phyloP scores from a whole-genome alignment of 2,888 invertebrate genomes.

The Dyspetes luteomarginatus region DNA sequence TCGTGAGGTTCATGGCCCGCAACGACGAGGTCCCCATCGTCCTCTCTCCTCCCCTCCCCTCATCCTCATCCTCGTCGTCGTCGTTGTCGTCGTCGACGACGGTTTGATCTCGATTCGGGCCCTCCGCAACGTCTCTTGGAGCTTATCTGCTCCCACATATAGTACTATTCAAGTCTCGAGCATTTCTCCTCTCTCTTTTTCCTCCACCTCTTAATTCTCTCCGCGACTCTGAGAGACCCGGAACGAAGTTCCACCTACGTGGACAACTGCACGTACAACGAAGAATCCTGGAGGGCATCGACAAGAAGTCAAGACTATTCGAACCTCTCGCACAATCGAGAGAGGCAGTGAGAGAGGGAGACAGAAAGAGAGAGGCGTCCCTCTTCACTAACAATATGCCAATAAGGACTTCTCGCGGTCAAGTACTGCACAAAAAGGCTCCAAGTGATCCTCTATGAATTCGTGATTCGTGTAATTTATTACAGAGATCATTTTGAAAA shows the following conservation, averaged over 20 bases:
- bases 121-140: slow-evolving; percentile 29
- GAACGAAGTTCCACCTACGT: slow-evolving; percentile 25
- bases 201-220: neutral
- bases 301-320: slow-evolving; percentile 15
- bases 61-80: slow-evolving; percentile 11
- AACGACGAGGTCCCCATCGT: slow-evolving; percentile 42
- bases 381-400: no score
- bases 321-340: slow-evolving; percentile 18
- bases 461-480: no score
- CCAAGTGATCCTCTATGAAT: no score
- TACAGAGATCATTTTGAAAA: no score
- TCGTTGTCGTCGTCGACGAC: slow-evolving; percentile 49
- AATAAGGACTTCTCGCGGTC: no score
- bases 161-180: neutral
- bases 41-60: slow-evolving; percentile 10
- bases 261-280: neutral
- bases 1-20: slow-evolving; percentile 57
- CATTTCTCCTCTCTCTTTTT: slow-evolving; percentile 16
- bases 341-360: neutral
- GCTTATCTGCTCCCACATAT: slow-evolving; percentile 43
- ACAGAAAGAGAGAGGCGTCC: neutral
- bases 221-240: neutral
- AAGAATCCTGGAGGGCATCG: slow-evolving; percentile 26
- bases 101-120: slow-evolving; percentile 62
- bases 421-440: no score